Percentiles rank a stretch among this genome's conserved stretches.
Conservation (phyloP, 2,113 vertebrate genomes). For the Odontesthes bonariensis region DNA sequence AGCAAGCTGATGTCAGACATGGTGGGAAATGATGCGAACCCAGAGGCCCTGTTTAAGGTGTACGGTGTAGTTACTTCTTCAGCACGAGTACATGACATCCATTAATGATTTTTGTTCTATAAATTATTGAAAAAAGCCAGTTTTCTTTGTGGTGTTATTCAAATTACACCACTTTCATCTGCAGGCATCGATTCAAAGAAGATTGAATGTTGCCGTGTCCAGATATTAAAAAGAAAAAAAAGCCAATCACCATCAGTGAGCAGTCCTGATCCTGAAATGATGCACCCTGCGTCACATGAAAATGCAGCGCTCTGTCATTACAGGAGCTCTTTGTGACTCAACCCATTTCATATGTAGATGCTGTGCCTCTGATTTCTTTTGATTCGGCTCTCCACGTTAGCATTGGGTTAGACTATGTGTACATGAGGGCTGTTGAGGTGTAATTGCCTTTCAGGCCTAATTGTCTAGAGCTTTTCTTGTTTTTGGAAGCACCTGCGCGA, state of each 20-base stretch:
- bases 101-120: background rate
- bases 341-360: conserved; percentile 82
- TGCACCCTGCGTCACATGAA: conserved; percentile 62
- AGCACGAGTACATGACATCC: background rate
- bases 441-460: conserved; percentile 81
- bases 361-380: conserved; percentile 75
- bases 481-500: conserved; percentile 80
- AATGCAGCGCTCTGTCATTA: conserved; percentile 60
- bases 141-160: background rate
- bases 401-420: conserved; percentile 52
- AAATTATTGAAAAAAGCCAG: background rate
- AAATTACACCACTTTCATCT: background rate
- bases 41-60: background rate
- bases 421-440: conserved; percentile 75
- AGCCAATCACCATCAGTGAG: conserved; percentile 21
- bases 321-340: conserved; percentile 72
- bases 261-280: conserved; percentile 10
- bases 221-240: background rate
- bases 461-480: conserved; percentile 71
- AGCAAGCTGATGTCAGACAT: no score
- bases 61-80: no score
- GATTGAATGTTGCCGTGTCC: background rate
- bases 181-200: background rate
- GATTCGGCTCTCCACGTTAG: conserved; percentile 76
- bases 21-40: background rate